Base-by-base conservation (phyloP, 2,797 vertebrate genomes). In the Podarcis siculus region DNA sequence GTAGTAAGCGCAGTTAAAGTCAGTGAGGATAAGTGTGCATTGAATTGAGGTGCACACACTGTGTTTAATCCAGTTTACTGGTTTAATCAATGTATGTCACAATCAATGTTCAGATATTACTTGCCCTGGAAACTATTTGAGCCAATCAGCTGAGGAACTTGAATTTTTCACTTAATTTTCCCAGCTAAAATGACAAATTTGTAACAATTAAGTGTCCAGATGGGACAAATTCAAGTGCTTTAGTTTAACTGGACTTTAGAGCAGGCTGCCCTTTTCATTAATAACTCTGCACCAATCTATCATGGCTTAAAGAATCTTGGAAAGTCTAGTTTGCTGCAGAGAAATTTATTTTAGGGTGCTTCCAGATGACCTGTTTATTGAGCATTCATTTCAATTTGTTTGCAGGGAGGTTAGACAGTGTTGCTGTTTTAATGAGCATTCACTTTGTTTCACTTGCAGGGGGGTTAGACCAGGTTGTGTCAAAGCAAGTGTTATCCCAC, bases 51-150 rank as follows among this genome's bases (percentile, higher is more conserved):
- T 7, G 4, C 21, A 30, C 67, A 71, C 85, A 89, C 83, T 89
- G 55, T 86, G 79, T 85, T 93, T 90, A 80, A 94, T 93, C 79
- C 91, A 88, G 79, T 42, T 93, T 91, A 61, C 85, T 91, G 91
- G 81, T 87, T 95, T 92, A 91, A 55, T 55, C 49, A 55, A 55
- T 55, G 49, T 86, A 77, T n/a, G 89, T 89, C 85, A 90, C 93
- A 82, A 94, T 93, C 92, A 89, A 71, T 12, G n/a, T 13, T n/a
- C 67, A 71, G 30, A 71, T 30, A 71, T n/a, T 10, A 30, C 27
- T 71, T 13, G 67, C 30, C n/a, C 27, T 13, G 9, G 10, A n/a
- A n/a, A 71, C 67, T n/a, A 13, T n/a, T 30, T 71, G 30, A 71
- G 67, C 27, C 27, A 12, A 8, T 71, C 30, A 71, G 30, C 30